Evolutionary conservation across 2,888 invertebrate species (phyloP), one percentile per base, ranked within the genome.

Genomic region (Clunio marinus): DNA sequence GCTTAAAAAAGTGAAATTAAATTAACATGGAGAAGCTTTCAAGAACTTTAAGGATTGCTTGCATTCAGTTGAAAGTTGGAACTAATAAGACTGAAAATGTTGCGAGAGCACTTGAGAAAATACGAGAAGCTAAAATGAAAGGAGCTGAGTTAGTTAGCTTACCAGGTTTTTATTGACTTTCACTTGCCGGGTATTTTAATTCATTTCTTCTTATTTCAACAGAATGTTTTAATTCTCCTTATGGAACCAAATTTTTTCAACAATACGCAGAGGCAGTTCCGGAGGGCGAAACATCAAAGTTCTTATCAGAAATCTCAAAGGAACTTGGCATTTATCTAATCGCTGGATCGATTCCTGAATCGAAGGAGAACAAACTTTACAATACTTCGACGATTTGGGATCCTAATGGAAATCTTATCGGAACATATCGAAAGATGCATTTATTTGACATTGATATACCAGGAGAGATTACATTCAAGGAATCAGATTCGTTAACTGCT

Each of bases 221-320:
- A 51, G 97, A 97, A 80, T 95, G 94, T 76, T 97, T 96, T 75
- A 97, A 96, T 77, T 91, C 92, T 3, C 96, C 96, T 0, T 97
- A 96, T 78, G 95, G 94, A 69, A 86, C 87, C 1, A 74, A 76
- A 37, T 88, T 85, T 76, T 96, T 96, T 77, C 79, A 83, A 0
- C 85, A 91, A 73, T 93, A 93, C 77, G 91, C 96, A 0, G 96
- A 97, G 77, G 77, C 80, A n/a, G 84, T 97, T 60, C 94, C 95
- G 0, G 77, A 82, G n/a, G 92, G 96, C 0, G 84, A 86, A 70
- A 91, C 96, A 0, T 55, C 68, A n/a, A 51, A 27, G 13, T n/a
- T 41, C 1, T 4, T 58, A 1, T 68, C 37, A 0, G 77, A 82
- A 66, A 86, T 88, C 32, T 95, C 96, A 0, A 86, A 85, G 72